Conservation (phyloP, 2,797 vertebrate species). For the Florisuga fusca region DNA sequence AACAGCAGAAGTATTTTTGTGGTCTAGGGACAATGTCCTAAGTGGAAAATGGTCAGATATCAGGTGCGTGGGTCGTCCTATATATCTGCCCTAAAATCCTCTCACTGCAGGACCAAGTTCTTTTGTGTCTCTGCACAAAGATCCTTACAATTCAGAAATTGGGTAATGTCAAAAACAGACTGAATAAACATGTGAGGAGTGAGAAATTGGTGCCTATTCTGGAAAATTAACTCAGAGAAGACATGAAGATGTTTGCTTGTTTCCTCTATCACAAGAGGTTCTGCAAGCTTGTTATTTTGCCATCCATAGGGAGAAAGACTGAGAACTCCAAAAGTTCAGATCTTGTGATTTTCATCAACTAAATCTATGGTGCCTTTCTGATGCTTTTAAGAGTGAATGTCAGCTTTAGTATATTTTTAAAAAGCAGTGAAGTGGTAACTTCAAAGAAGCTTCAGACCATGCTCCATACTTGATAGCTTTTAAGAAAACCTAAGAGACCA, state of each 20-base stretch:
- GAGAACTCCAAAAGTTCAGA: neutral
- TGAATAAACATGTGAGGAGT: neutral
- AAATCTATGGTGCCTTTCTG: neutral
- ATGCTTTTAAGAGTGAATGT: neutral
- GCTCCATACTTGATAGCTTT: neutral
- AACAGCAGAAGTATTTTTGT: neutral
- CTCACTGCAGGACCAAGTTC: neutral
- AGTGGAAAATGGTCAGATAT: neutral
- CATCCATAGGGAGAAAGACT: neutral
- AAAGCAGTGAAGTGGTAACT: neutral
- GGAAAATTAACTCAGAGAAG: neutral
- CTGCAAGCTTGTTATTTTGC: neutral
- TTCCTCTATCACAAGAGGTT: neutral
- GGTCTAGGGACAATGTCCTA: neutral
- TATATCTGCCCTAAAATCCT: neutral
- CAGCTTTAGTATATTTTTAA: neutral
- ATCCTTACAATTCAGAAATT: neutral
- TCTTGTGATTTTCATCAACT: neutral
- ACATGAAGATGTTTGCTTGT: neutral
- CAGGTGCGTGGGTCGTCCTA: neutral
- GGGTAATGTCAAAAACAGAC: neutral
- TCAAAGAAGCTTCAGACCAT: slow-evolving; percentile 26
- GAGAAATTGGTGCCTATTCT: neutral
- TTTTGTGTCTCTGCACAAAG: neutral
- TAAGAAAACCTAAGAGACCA: slow-evolving; percentile 2